These are phyloP conservation scores for Beris morrisii DNA, from an alignment of 2,888 invertebrate genomes.

Conservation along the genomic window DNA sequence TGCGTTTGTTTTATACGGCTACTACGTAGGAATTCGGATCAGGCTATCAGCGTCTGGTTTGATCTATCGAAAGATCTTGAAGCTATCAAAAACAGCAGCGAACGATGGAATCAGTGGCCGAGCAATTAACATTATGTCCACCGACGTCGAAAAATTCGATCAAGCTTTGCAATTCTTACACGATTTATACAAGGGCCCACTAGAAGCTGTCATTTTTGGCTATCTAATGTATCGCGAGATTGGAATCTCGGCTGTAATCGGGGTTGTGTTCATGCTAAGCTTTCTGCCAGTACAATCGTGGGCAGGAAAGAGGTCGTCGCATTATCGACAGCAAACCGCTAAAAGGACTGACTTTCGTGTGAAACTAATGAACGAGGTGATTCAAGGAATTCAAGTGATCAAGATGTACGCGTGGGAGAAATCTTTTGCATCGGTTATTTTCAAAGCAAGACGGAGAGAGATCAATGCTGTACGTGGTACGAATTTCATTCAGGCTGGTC, in stretches of 20 bases:
- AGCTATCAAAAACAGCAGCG: slow-evolving; percentile 77
- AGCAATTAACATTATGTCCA: slow-evolving; percentile 89
- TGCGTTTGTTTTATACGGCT: slow-evolving; percentile 71
- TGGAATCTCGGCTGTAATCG: slow-evolving; percentile 69
- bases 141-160: slow-evolving; percentile 93
- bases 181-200: slow-evolving; percentile 88
- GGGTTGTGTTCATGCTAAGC: slow-evolving; percentile 69
- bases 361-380: slow-evolving; percentile 85
- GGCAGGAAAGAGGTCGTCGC: slow-evolving; percentile 69
- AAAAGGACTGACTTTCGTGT: slow-evolving; percentile 82
- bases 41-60: slow-evolving; percentile 71
- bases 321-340: slow-evolving; percentile 70
- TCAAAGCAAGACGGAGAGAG: slow-evolving; percentile 72
- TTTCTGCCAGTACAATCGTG: slow-evolving; percentile 77
- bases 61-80: slow-evolving; percentile 71
- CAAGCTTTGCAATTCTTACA: slow-evolving; percentile 86
- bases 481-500: slow-evolving; percentile 68
- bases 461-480: slow-evolving; percentile 68
- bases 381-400: slow-evolving; percentile 80
- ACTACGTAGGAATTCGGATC: slow-evolving; percentile 71
- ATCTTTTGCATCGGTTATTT: slow-evolving; percentile 74
- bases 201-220: slow-evolving; percentile 59
- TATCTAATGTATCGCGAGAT: slow-evolving; percentile 63
- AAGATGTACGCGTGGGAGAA: slow-evolving; percentile 91
- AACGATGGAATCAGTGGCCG: slow-evolving; percentile 79